These are phyloP conservation scores for Poecilia wingei DNA, from an alignment of 2,797 vertebrate species.

Conservation along the genomic window DNA sequence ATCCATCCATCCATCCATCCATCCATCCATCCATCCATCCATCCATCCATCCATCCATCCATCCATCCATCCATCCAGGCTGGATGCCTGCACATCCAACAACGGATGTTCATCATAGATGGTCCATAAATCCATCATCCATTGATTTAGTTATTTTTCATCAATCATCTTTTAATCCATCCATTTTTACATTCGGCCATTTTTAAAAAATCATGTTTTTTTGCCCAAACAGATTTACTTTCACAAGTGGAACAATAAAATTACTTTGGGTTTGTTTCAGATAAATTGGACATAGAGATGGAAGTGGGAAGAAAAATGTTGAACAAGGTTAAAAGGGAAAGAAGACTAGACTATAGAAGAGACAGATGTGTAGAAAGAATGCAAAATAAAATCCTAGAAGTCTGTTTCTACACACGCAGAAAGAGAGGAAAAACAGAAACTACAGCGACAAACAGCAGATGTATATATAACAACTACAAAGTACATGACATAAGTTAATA, in stretches of 20 bases:
- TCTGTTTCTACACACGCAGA: not conserved
- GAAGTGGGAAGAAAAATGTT: not conserved
- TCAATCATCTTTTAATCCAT: not conserved
- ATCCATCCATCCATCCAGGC: not conserved
- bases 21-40: too few species aligned
- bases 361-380: not conserved
- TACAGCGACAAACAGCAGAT: not conserved
- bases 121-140: not conserved
- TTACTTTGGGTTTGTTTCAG: too few species aligned
- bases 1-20: too few species aligned
- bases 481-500: not conserved
- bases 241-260: too few species aligned
- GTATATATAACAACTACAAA: not conserved
- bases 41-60: too few species aligned
- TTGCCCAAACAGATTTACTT: too few species aligned
- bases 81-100: not conserved
- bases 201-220: too few species aligned
- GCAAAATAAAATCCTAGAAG: not conserved
- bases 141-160: not conserved
- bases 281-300: too few species aligned
- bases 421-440: not conserved
- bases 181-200: not conserved
- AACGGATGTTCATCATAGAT: not conserved
- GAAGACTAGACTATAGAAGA: not conserved
- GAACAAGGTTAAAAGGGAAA: not conserved